A percentile compares a stretch with the other conserved stretches of the same genome.
These are phyloP conservation scores for Drosophila melanogaster DNA, from an alignment of 1,140 invertebrate species.

Conservation along the genomic window Release_6_plus_ISO1_MT NT_033777.3:22716001-22716500, in stretches of 20 bases:
- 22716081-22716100: conserved; percentile 68
- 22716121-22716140: conserved; percentile 53
- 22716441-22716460: conserved; percentile 64
- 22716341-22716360: conserved; percentile 70
- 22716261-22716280: conserved; percentile 36
- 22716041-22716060: conserved; percentile 79
- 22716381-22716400: conserved; percentile 82
- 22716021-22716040: conserved; percentile 65
- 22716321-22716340: conserved; percentile 72
- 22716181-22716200: conserved; percentile 59
- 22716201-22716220: conserved; percentile 58
- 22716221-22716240: conserved; percentile 64
- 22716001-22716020: conserved; percentile 52
- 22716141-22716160: conserved; percentile 75
- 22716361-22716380: conserved; percentile 75
- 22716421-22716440: conserved; percentile 86
- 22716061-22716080: conserved; percentile 78
- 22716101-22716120: conserved; percentile 48
- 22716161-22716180: conserved; percentile 63
- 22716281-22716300: conserved; percentile 49
- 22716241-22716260: conserved; percentile 55
- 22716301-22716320: conserved; percentile 73
- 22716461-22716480: conserved; percentile 79
- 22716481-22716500: conserved; percentile 73
- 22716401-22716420: conserved; percentile 86